Base-by-base conservation (phyloP, 2,797 vertebrate species). In the Phrynocephalus vlangalii region DNA sequence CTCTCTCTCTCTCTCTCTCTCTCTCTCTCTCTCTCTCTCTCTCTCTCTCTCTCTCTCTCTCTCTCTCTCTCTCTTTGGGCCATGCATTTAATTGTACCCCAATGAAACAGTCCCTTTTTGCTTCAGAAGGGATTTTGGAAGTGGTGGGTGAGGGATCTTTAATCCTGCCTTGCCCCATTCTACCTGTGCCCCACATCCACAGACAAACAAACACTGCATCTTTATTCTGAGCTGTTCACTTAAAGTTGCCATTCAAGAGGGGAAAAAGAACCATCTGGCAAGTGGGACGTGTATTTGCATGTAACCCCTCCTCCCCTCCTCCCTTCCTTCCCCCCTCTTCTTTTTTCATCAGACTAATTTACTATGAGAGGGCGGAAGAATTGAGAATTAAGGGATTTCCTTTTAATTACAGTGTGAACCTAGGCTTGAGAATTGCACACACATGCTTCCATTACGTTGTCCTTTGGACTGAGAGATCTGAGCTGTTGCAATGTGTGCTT, bases 351-450 rank as follows among this genome's bases (percentile, higher is more conserved):
- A 72, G 44, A 44, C 68, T 80, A 86, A 80, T 86, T 86, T 70
- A 70, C 22, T 79, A 52, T 38, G 48, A 52, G 73, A n/a, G 60
- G 52, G 28, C 56, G 67, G 52, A 9, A 30, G 33, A 60, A 86
- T 6, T 73, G 78, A 81, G 78, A 86, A 84, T 75, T 84, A 66
- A 84, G 71, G 85, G 85, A 81, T 81, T 81, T 73, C 33, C 18
- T 26, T 60, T 63, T 81, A 72, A 81, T 81, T n/a, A 63, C 56
- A 63, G 73, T 73, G 70, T 86, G 75, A 81, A 81, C 18, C 68
- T 33, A 66, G 52, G 33, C 9, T 86, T 24, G 79, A 70, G 50
- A 48, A 86, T 60, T 63, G 28, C 50, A 26, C 15, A 20, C 7
- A 6, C 44, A 26, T 63, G 70, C 30, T 20, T 86, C 76, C 22